Evolutionary conservation across 1,140 invertebrate species (phyloP).

Genomic region (Medauroidea extradentata): DNA sequence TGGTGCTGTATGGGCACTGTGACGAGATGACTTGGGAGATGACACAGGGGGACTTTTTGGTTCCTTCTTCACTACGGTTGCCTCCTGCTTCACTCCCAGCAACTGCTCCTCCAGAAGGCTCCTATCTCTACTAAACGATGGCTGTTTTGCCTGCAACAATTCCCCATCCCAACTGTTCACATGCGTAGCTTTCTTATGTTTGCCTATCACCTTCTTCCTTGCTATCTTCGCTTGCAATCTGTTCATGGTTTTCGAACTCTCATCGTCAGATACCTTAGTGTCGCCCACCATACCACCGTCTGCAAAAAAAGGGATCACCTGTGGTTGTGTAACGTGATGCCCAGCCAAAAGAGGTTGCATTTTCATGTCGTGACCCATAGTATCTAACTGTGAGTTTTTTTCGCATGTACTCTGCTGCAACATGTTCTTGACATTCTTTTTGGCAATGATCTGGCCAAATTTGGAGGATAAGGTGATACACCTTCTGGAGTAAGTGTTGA

Average conservation of each 20-base stretch:
- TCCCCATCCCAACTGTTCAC: too few relatives aligned
- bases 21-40: not conserved
- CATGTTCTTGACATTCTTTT: too few relatives aligned
- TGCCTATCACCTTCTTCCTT: slow-evolving; percentile 48
- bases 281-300: not conserved
- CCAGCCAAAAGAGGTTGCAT: too few relatives aligned
- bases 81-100: slow-evolving; percentile 11
- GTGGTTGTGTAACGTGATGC: not conserved
- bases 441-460: not conserved
- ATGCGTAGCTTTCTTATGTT: slow-evolving; percentile 42
- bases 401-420: too few relatives aligned
- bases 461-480: not conserved
- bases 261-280: slow-evolving; percentile 22
- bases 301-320: slow-evolving; percentile 5
- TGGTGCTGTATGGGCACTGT: not conserved
- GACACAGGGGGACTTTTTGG: not conserved
- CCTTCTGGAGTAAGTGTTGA: slow-evolving; percentile 4
- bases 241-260: slow-evolving; percentile 47
- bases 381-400: too few relatives aligned
- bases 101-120: slow-evolving; percentile 18
- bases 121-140: too few relatives aligned
- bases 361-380: too few relatives aligned
- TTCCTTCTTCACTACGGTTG: slow-evolving; percentile 4
- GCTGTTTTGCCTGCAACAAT: too few relatives aligned
- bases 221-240: slow-evolving; percentile 49